phyloP scores from a whole-genome alignment of 1,140 invertebrate genomes.

The Drosophila ambigua region DNA sequence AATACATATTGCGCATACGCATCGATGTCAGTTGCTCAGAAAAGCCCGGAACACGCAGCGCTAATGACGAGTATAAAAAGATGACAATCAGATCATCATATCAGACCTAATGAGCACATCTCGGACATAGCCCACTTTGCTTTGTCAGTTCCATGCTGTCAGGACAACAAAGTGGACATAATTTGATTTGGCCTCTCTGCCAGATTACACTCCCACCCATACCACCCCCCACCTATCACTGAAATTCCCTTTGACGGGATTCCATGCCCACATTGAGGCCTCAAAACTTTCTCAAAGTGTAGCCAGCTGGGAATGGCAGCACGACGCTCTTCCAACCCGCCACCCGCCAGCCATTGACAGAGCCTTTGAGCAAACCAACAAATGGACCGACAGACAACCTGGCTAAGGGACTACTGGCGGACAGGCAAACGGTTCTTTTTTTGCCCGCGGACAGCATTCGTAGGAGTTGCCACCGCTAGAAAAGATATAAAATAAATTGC shows the following conservation, averaged over 20 bases:
- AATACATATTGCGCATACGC: slow-evolving; percentile 34
- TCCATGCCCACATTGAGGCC: slow-evolving; percentile 9
- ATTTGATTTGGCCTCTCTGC: slow-evolving; percentile 48
- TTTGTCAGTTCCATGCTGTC: slow-evolving; percentile 6
- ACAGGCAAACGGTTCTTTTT: slow-evolving; percentile 35
- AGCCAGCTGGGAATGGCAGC: slow-evolving; percentile 57
- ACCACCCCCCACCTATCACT: neutral
- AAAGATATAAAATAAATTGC: slow-evolving; percentile 77
- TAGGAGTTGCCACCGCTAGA: slow-evolving; percentile 50
- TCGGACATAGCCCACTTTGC: slow-evolving; percentile 32
- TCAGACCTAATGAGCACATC: slow-evolving; percentile 47
- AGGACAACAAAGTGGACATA: slow-evolving; percentile 49
- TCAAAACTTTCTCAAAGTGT: slow-evolving; percentile 64
- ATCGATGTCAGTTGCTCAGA: slow-evolving; percentile 2
- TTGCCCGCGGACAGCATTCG: slow-evolving; percentile 16
- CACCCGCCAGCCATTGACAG: slow-evolving; percentile 56
- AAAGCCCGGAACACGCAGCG: slow-evolving; percentile 6
- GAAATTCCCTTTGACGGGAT: slow-evolving; percentile 31
- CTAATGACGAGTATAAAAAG: slow-evolving; percentile 36
- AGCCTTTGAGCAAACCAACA: slow-evolving; percentile 48
- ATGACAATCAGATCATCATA: slow-evolving; percentile 49
- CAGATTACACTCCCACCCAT: neutral
- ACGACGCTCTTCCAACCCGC: slow-evolving; percentile 23
- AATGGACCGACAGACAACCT: slow-evolving; percentile 19
- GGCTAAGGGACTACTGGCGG: neutral